Conservation (phyloP, 2,888 invertebrate species). For the Drosophila pseudotakahashii region DNA sequence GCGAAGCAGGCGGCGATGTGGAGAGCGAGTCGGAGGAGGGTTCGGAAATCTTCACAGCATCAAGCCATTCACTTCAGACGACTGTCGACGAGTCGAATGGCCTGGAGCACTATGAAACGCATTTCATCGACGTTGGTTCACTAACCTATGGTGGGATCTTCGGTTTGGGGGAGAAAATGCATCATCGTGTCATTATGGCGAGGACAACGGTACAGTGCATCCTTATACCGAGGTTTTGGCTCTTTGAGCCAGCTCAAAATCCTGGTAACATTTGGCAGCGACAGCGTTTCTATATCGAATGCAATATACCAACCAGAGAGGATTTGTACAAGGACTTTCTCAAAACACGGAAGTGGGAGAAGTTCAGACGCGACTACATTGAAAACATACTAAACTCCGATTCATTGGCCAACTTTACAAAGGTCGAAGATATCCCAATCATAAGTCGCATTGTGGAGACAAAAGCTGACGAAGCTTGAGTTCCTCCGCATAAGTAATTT, state of each 20-base stretch:
- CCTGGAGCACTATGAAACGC: conserved; percentile 59
- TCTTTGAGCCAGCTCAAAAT: conserved; percentile 86
- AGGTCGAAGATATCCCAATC: conserved; percentile 81
- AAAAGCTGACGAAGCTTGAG: conserved; percentile 26
- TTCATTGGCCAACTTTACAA: conserved; percentile 66
- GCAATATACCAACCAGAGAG: conserved; percentile 81
- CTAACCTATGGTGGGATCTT: conserved; percentile 85
- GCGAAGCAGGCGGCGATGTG: background rate
- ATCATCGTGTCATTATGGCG: conserved; percentile 88
- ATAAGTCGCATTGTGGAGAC: conserved; percentile 82
- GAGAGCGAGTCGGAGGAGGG: conserved; percentile 24
- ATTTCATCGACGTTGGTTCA: conserved; percentile 83
- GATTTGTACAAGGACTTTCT: conserved; percentile 78
- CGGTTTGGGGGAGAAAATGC: conserved; percentile 89
- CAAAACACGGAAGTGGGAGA: conserved; percentile 81
- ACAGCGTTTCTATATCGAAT: conserved; percentile 77
- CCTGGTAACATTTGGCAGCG: conserved; percentile 83
- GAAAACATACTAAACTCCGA: conserved; percentile 55
- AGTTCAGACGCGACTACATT: conserved; percentile 76
- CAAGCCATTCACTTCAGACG: background rate
- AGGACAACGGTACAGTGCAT: conserved; percentile 88
- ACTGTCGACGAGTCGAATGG: background rate
- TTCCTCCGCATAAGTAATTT: background rate
- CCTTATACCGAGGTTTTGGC: conserved; percentile 89
- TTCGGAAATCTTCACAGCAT: conserved; percentile 24